Evolutionary conservation across 2,797 vertebrate species (phyloP).

Genomic region (Lindbergichthys nudifrons): DNA sequence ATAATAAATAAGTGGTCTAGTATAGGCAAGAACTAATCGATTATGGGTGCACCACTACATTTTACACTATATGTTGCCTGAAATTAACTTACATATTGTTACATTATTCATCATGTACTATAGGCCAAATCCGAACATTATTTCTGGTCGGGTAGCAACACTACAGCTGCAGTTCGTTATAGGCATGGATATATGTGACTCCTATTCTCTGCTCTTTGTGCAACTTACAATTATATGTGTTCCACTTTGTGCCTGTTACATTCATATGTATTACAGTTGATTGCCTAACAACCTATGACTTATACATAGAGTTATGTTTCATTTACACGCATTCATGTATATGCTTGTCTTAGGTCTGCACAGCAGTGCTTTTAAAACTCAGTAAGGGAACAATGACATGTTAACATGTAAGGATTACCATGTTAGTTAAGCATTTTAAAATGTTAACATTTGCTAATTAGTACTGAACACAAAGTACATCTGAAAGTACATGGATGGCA

Average conservation of each 20-base stretch:
- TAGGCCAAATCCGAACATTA: no score
- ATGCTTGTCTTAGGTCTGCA: neutral
- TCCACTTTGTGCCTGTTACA: neutral
- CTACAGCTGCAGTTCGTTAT: neutral
- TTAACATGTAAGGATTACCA: neutral
- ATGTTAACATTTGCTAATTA: neutral
- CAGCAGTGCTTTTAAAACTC: neutral
- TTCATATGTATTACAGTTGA: slow-evolving; percentile 16
- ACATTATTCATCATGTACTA: no score
- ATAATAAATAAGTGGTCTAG: no score
- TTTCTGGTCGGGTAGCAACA: no score
- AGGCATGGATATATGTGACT: neutral
- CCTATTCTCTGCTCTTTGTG: neutral
- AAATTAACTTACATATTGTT: no score
- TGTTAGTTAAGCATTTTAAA: neutral
- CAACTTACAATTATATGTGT: neutral
- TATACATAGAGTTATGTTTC: neutral
- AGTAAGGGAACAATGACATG: neutral
- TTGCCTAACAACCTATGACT: neutral
- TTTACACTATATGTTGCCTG: no score
- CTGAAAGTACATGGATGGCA: no score
- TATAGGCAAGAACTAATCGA: no score
- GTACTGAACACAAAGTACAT: neutral
- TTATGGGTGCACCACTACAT: no score
- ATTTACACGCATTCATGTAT: neutral